Evolutionary conservation across 2,797 vertebrate genomes (phyloP).

Genomic region (Bufotes viridis): DNA sequence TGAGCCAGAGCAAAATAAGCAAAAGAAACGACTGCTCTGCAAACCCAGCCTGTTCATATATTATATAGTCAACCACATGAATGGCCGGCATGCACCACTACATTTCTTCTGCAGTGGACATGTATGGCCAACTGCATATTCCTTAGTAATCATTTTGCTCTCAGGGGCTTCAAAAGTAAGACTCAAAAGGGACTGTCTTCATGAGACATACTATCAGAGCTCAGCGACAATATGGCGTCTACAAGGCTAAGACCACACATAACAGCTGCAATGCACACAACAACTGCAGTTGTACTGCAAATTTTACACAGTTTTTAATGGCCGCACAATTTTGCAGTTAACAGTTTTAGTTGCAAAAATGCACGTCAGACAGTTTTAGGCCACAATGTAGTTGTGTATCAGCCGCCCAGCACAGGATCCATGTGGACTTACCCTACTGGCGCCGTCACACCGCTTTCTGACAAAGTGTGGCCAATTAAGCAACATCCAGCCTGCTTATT

Average conservation of each 20-base stretch:
- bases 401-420: no score
- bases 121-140: neutral
- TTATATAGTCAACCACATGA: neutral
- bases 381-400: no score
- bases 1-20: neutral
- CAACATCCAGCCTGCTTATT: neutral
- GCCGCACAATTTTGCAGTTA: no score
- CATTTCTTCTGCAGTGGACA: no score
- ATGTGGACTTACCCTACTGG: no score
- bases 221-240: neutral
- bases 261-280: neutral
- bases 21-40: neutral
- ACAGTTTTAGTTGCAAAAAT: no score
- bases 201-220: neutral
- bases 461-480: neutral
- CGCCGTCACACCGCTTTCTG: no score
- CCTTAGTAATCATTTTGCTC: neutral
- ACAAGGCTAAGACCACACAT: neutral
- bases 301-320: no score
- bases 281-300: no score
- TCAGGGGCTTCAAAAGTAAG: neutral
- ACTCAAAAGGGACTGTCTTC: neutral
- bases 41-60: no score
- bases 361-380: no score
- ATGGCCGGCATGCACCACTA: neutral